Evolutionary conservation across 2,797 vertebrate genomes (phyloP).

Genomic region (Mustela erminea): DNA sequence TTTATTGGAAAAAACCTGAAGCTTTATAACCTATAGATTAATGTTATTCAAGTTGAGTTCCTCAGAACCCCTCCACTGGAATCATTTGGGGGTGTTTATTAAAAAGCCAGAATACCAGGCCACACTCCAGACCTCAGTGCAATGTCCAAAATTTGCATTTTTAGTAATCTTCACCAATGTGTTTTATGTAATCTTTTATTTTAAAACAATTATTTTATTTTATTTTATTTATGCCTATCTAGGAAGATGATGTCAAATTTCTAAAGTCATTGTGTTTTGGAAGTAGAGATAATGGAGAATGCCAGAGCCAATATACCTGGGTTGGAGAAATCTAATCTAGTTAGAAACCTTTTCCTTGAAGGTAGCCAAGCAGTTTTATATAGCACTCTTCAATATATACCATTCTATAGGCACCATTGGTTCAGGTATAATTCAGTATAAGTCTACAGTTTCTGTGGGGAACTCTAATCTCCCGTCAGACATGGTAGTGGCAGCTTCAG

Average conservation of each 20-base stretch:
- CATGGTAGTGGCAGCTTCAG: background rate
- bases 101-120: background rate
- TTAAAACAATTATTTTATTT: background rate
- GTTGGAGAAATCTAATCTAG: background rate
- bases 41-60: background rate
- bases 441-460: background rate
- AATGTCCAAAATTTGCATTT: background rate
- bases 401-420: background rate
- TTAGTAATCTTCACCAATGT: background rate
- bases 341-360: background rate
- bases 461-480: background rate
- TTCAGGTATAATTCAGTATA: background rate
- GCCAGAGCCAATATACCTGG: background rate
- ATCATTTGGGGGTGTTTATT: background rate
- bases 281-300: background rate
- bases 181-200: background rate
- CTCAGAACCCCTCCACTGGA: background rate
- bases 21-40: background rate
- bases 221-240: background rate
- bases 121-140: background rate
- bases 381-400: background rate
- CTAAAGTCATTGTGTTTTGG: background rate
- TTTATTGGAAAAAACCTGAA: background rate
- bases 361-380: background rate
- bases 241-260: background rate